Base-by-base conservation (phyloP, 2,888 invertebrate species). In the Mesochorus sp. region DNA sequence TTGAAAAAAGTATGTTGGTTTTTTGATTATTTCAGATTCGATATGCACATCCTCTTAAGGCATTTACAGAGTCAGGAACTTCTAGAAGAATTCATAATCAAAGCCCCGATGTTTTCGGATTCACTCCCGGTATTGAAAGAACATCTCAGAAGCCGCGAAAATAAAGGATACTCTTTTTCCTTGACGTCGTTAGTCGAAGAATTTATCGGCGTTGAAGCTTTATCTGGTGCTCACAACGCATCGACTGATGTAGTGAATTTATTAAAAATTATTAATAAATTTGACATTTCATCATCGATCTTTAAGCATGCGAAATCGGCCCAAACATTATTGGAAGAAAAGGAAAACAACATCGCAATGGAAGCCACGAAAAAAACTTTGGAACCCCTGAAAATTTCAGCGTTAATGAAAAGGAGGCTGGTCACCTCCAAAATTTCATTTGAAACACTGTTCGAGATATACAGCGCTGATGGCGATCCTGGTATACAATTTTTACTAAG, bases 251-350 rank as follows among this genome's bases (percentile, higher is more conserved):
- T 53, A 6, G 10, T 53, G 3, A 31, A 53, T 28, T 53, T 53
- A 53, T 53, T 53, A 53, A 53, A 28, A 53, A 28, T 53, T 28
- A 53, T 53, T 53, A n/a, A 53, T 28, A 53, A 53, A 53, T 53
- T 3, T 17, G 8, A 53, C 14, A 53, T 53, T 28, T 28, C 31
- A 53, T 53, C 28, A 17, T 53, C 14, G 28, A 53, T 53, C 28
- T 8, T 53, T 3, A 53, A 53, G 53, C 53, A 28, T 31, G 53
- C 53, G 12, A 53, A 26, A 28, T 53, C 53, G 28, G 53, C 31
- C 28, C 5, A 3, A 4, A 42, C 42, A 42, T 42, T 42, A 42
- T 42, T 42, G 17, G 42, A 42, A 42, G 42, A 42, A 14, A 12
- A 39, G 3, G 17, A 42, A 42, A 42, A 42, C 42, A 42, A 14